These are phyloP conservation scores for Fragum sueziense DNA, from an alignment of 2,888 invertebrate genomes.

Conservation along the genomic window DNA sequence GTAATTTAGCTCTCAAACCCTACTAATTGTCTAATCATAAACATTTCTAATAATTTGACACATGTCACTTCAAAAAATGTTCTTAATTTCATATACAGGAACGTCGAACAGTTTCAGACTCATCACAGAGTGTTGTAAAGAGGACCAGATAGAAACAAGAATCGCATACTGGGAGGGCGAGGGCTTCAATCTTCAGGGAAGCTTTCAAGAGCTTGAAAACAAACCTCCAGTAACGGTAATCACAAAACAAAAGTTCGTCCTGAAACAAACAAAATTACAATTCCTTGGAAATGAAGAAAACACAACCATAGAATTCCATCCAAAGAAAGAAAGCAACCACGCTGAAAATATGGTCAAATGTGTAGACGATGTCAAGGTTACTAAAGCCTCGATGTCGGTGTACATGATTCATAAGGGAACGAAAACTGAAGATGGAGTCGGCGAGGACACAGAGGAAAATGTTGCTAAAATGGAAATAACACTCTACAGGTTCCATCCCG, in stretches of 20 bases:
- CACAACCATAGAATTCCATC: conserved; percentile 34
- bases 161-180: conserved; percentile 26
- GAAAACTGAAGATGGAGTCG: background rate
- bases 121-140: conserved; percentile 36
- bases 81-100: no score
- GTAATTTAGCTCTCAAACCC: no score
- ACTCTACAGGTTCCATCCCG: conserved; percentile 30
- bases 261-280: background rate
- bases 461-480: conserved; percentile 18
- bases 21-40: no score
- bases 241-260: conserved; percentile 9
- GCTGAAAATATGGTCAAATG: background rate
- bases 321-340: conserved; percentile 15
- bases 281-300: background rate
- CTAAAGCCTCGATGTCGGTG: background rate
- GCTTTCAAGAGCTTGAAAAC: background rate
- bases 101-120: conserved; percentile 43
- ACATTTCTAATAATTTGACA: no score
- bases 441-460: background rate
- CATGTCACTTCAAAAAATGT: no score
- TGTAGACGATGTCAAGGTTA: background rate
- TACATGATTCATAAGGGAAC: background rate
- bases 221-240: background rate
- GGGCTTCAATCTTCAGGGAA: conserved; percentile 33
- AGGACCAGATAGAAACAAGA: conserved; percentile 10